Evolutionary conservation across 2,797 vertebrate genomes (phyloP), one percentile per base, ranked within the genome.

Genomic region (Lophius americanus): DNA sequence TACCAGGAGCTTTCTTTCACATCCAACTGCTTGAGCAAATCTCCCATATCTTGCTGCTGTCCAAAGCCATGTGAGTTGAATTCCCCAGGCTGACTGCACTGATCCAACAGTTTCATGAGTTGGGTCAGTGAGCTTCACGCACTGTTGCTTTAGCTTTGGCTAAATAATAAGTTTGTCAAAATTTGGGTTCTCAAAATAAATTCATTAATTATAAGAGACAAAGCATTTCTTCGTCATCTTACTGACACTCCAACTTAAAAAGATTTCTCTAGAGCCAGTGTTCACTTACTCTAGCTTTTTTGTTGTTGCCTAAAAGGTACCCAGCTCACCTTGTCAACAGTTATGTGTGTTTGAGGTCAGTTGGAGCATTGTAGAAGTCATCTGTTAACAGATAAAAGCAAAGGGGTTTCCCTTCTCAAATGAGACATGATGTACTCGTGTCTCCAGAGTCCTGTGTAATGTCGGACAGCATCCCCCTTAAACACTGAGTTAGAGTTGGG

Each of bases 261-360:
- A 23, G 23, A 23, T 23, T 23, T 23, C 23, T 23, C 23, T 23
- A 23, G 23, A 23, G 23, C 23, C 23, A 23, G 23, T 23, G 23
- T 23, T 23, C 23, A 23, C 23, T 23, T 23, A 23, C 23, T 23
- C 23, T 60, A 1, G 62, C 70, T 70, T 55, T 68, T 52, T 10
- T 41, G 64, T 44, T 43, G 35, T 60, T 60, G 38, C 52, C 23
- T 70, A 37, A 64, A 56, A 75, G 43, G 60, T 60, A 11, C 56
- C 73, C 68, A 9, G 56, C 56, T 75, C 78, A 85, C 77, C 77
- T 75, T 81, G 75, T 83, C 83, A 70, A 73, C 7, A 23, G 7
- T 82, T 80, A 85, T 83, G 70, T 85, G 79, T 85, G 84, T 76
- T 82, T 67, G 70, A 79, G 83, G 77, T 87, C 77, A 83, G 52